Evolutionary conservation across 2,113 vertebrate genomes (phyloP).

Genomic region (Hydrolagus affinis): DNA sequence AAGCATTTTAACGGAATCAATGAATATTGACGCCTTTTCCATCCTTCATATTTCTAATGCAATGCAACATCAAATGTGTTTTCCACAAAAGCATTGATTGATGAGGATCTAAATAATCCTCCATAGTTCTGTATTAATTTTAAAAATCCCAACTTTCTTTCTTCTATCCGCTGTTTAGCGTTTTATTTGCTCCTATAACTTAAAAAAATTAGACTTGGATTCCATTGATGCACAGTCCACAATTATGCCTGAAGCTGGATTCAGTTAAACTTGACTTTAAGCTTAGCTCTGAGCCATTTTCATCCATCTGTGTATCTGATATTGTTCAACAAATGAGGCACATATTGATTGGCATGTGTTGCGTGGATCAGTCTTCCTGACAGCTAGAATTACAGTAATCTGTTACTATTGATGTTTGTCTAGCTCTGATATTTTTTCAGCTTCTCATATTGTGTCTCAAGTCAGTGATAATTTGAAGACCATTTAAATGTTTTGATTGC

Average conservation of each 20-base stretch:
- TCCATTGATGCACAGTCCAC: conserved; percentile 51
- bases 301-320: conserved; percentile 60
- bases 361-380: conserved; percentile 89
- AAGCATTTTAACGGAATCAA: conserved; percentile 40
- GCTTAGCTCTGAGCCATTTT: conserved; percentile 56
- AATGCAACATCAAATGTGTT: conserved; percentile 37
- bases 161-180: background rate
- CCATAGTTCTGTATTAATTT: background rate
- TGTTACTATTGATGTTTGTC: conserved; percentile 93
- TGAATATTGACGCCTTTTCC: conserved; percentile 49
- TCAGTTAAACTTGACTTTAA: conserved; percentile 66
- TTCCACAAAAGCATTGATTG: conserved; percentile 38
- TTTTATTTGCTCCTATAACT: background rate
- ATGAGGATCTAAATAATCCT: conserved; percentile 34
- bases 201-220: conserved; percentile 39
- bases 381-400: conserved; percentile 99
- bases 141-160: background rate
- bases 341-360: conserved; percentile 91
- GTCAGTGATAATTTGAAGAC: conserved; percentile 54
- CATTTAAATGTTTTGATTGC: conserved; percentile 57
- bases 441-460: conserved; percentile 51
- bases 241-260: conserved; percentile 42
- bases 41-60: conserved; percentile 36
- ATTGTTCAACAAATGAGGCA: conserved; percentile 70
- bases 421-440: conserved; percentile 63